Evolutionary conservation across 2,888 invertebrate species (phyloP), one percentile per base, ranked within the genome.

Genomic region (Elegia similella): DNA sequence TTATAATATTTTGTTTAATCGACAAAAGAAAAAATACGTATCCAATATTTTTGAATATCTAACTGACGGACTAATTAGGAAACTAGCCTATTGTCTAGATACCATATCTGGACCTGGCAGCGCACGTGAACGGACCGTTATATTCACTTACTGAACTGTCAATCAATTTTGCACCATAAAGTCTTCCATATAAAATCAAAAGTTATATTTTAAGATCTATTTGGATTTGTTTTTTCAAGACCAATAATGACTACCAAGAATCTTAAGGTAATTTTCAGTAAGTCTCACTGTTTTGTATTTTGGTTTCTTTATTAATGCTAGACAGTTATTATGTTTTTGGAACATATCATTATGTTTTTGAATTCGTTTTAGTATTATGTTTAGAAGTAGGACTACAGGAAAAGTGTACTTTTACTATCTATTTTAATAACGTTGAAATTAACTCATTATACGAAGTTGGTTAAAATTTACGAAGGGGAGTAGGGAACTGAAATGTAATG

Each of bases 261-360:
- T 73, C 77, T 79, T 75, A 71, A 72, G 76, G 77, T 75, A 80
- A 83, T 82, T 82, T 83, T 81, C 76, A 70, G 70, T 77, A 74
- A 76, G 73, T 72, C 79, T 82, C 82, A 80, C 82, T 79, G 59
- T 68, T 38, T 7, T 32, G 32, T 38, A 8, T 79, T 77, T 70
- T 75, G 72, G 63, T 59, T 52, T 61, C n/a, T n/a, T 71, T 75
- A 71, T 73, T 73, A 73, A 62, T 64, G 69, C 69, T 72, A 77
- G 78, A 76, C 75, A 56, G 73, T 78, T 70, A 75, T 78, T 80
- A 76, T 62, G 65, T 55, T 64, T 62, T 61, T 63, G 52, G 34
- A 58, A 56, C 50, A 53, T 56, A 54, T 8, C 10, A 10, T 38
- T 38, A 38, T 2, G 38, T 38, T 2, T 38, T 10, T 6, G n/a